Percentiles rank a stretch among this genome's conserved stretches.
phyloP scores from a whole-genome alignment of 2,113 vertebrate genomes.

The Syrmaticus mikado region DNA sequence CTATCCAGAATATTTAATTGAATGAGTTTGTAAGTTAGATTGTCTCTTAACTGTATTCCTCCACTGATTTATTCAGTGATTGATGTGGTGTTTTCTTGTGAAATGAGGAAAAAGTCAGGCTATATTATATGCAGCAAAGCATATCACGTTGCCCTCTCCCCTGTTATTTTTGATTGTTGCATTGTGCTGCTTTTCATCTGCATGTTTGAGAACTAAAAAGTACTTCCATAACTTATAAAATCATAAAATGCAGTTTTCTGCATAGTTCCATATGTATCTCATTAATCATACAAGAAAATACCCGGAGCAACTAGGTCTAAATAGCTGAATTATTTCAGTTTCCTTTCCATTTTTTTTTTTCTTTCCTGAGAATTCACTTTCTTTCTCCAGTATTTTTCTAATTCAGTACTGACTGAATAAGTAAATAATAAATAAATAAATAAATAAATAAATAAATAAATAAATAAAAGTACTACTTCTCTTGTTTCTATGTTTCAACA shows the following conservation, averaged over 20 bases:
- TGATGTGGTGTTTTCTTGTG: constrained; percentile 19
- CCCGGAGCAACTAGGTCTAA: background rate
- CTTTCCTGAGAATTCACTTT: background rate
- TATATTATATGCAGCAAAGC: background rate
- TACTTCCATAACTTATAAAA: background rate
- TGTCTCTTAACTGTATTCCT: constrained; percentile 61
- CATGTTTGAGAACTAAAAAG: accelerated
- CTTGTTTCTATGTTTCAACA: background rate
- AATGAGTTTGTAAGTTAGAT: constrained; percentile 60
- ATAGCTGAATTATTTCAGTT: constrained; percentile 44
- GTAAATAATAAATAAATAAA: background rate
- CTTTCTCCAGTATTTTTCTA: background rate
- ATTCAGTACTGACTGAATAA: background rate
- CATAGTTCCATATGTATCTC: background rate
- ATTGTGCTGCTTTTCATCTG: background rate
- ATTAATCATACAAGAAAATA: background rate
- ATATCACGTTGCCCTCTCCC: background rate
- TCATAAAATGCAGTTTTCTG: background rate
- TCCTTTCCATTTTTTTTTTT: background rate
- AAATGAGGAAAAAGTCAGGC: background rate
- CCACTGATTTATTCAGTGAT: constrained; percentile 67
- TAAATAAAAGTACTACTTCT: background rate
- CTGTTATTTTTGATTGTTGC: background rate
- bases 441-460: background rate
- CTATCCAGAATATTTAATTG: constrained; percentile 74